A percentile compares a stretch with the other conserved stretches of the same genome.
These are phyloP conservation scores for Drosophila nr. medialis DNA, from an alignment of 2,888 invertebrate species.

Conservation along the genomic window DNA sequence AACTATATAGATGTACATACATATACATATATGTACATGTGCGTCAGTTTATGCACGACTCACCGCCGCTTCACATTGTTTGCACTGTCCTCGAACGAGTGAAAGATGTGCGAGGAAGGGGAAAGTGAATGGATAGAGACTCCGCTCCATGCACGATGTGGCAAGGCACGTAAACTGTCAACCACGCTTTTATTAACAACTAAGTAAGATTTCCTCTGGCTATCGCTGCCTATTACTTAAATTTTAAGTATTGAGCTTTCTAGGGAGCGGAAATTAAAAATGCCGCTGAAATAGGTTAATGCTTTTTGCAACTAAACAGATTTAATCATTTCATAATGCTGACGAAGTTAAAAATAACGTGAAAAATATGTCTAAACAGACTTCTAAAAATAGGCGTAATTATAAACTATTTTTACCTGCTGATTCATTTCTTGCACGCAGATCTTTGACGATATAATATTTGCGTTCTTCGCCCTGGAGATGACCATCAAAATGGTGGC, in stretches of 20 bases:
- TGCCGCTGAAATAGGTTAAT: background rate
- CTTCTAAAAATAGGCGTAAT: background rate
- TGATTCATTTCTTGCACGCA: conserved; percentile 83
- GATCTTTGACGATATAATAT: conserved; percentile 99
- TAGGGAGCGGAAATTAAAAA: background rate
- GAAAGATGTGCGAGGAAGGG: background rate
- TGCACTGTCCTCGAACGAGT: background rate
- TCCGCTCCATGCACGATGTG: conserved; percentile 24
- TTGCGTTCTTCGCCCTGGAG: conserved; percentile 98
- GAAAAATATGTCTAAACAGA: background rate
- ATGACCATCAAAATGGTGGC: conserved; percentile 99
- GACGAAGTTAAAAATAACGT: background rate
- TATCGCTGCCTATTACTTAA: background rate
- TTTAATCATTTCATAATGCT: background rate
- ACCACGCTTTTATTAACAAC: conserved; percentile 27
- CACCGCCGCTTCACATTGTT: conserved; percentile 22
- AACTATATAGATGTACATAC: background rate
- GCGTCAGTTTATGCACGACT: conserved; percentile 5
- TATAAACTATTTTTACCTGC: background rate
- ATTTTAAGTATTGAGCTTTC: background rate
- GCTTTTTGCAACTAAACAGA: background rate
- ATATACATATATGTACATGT: background rate
- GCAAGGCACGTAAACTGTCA: conserved; percentile 49
- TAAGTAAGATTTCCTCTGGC: conserved; percentile 10
- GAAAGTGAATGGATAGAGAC: background rate